Conservation (phyloP, 2,113 vertebrate genomes). For the Elachura formosa region DNA sequence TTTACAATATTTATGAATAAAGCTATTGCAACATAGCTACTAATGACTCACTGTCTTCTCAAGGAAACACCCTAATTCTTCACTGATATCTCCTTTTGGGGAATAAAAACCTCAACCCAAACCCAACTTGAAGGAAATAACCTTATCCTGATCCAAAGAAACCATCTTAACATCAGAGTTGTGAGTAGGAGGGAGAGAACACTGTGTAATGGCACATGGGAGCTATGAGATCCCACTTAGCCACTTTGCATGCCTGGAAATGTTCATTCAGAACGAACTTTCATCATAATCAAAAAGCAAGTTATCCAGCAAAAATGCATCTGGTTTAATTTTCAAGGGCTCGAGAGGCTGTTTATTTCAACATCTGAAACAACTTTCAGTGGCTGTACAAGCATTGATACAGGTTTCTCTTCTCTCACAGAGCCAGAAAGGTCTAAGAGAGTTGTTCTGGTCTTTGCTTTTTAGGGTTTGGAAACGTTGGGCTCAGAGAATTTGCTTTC, state of each 20-base stretch:
- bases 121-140: not conserved
- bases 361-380: not conserved
- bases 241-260: not conserved
- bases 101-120: not conserved
- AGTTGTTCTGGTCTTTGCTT: not conserved
- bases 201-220: not conserved
- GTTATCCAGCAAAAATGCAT: not conserved
- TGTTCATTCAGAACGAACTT: not conserved
- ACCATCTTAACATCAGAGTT: not conserved
- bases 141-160: not conserved
- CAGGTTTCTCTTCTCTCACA: not conserved
- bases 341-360: not conserved
- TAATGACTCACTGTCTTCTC: slow-evolving; percentile 20
- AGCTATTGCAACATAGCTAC: not conserved
- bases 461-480: not conserved
- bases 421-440: not conserved
- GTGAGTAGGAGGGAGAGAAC: not conserved
- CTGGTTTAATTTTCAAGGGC: not conserved
- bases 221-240: not conserved
- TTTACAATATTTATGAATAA: slow-evolving; percentile 9
- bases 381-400: not conserved
- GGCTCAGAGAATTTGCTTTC: not conserved
- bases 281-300: not conserved
- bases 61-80: slow-evolving; percentile 27
- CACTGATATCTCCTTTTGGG: not conserved